These are phyloP conservation scores for Chlorops oryzae DNA, from an alignment of 1,140 invertebrate genomes.

Conservation along the genomic window DNA sequence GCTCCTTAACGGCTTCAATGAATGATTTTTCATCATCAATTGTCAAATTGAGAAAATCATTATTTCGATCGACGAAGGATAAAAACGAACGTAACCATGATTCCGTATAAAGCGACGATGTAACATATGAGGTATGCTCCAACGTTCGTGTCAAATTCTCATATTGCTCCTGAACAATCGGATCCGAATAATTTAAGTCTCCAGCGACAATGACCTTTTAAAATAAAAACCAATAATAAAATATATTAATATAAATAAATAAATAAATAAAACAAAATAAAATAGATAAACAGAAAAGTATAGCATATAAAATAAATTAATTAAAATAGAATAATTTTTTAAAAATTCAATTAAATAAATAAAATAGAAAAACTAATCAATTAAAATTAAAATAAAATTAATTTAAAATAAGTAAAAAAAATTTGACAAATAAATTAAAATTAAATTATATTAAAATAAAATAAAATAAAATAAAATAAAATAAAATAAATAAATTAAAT, in stretches of 20 bases:
- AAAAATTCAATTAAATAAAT: too few species aligned
- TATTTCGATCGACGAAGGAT: constrained; percentile 67
- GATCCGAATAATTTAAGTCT: constrained; percentile 79
- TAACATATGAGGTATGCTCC: constrained; percentile 76
- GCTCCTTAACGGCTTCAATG: constrained; percentile 65
- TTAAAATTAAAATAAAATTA: too few species aligned
- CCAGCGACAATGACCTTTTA: constrained; percentile 77
- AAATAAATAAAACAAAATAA: background rate
- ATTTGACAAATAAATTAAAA: too few species aligned
- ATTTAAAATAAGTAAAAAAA: too few species aligned
- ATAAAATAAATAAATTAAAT: too few species aligned
- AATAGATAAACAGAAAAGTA: background rate
- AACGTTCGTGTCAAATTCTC: constrained; percentile 72
- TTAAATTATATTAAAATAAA: too few species aligned
- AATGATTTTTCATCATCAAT: constrained; percentile 69
- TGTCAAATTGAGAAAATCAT: constrained; percentile 67
- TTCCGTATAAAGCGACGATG: constrained; percentile 73
- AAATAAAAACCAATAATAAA: background rate
- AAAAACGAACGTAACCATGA: constrained; percentile 86
- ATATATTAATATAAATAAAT: background rate
- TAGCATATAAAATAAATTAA: too few species aligned
- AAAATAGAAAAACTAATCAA: too few species aligned
- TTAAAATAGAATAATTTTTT: too few species aligned
- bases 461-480: too few species aligned
- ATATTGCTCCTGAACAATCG: constrained; percentile 66